Conservation (phyloP, 2,888 invertebrate species). For the Eupithecia inturbata region DNA sequence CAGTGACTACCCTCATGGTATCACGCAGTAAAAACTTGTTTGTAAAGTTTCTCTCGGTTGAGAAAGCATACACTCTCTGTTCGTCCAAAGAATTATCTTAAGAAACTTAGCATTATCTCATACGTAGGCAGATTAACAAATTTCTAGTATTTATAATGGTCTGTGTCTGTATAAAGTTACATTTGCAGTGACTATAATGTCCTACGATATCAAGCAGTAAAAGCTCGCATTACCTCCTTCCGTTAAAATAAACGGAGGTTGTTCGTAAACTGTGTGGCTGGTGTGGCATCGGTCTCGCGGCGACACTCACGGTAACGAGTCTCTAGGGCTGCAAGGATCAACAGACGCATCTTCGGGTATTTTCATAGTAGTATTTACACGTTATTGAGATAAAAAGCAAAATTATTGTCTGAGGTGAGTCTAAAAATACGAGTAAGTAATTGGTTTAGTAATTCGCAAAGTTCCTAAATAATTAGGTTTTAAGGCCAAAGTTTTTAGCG, state of each 20-base stretch:
- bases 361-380: constrained; percentile 4
- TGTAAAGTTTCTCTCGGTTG: not conserved
- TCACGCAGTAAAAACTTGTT: not conserved
- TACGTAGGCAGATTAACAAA: not conserved
- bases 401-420: not conserved
- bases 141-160: not conserved
- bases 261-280: constrained; percentile 30
- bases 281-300: constrained; percentile 47
- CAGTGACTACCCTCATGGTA: not conserved
- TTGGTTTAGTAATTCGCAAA: not conserved
- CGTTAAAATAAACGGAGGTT: constrained; percentile 21
- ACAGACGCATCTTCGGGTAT: constrained; percentile 23
- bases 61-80: not conserved
- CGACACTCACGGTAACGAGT: constrained; percentile 51
- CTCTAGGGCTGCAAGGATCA: constrained; percentile 46
- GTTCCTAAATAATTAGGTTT: not conserved
- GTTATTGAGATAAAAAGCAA: not conserved
- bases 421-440: not conserved
- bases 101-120: not conserved
- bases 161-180: not conserved
- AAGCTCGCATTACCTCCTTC: constrained; percentile 1
- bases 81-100: not conserved
- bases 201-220: not conserved
- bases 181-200: not conserved
- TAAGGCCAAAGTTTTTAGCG: not conserved